Percentiles rank a stretch among this genome's conserved stretches.
These are phyloP conservation scores for Scaptodrosophila latifasciaeformis DNA, from an alignment of 2,888 invertebrate genomes.

Conservation along the genomic window DNA sequence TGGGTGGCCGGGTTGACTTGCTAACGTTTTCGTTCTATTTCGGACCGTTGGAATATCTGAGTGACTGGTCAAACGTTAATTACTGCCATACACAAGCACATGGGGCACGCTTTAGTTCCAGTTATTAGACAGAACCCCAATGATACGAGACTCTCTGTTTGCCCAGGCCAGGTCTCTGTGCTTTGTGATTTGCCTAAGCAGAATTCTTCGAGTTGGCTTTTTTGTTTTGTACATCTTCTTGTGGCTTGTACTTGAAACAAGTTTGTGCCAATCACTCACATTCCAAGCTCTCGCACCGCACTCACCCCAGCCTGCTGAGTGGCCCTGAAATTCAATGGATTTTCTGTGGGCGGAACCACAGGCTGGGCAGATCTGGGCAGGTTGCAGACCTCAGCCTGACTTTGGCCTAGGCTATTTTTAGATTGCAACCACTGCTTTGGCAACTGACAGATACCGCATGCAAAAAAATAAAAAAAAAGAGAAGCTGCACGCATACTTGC, in stretches of 20 bases:
- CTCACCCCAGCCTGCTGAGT: conserved; percentile 33
- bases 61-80: conserved; percentile 41
- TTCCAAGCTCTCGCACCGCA: conserved; percentile 60
- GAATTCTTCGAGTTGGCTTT: too few species aligned
- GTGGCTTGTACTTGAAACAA: conserved; percentile 9
- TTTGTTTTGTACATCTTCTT: too few species aligned
- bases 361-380: too few species aligned
- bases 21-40: conserved; percentile 22
- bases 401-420: conserved; percentile 53
- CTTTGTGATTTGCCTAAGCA: neutral
- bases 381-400: conserved; percentile 27
- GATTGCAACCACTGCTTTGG: conserved; percentile 46
- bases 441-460: conserved; percentile 5
- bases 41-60: conserved; percentile 20
- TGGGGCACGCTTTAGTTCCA: conserved; percentile 59
- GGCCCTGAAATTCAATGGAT: too few species aligned
- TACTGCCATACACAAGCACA: conserved; percentile 21
- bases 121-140: conserved; percentile 55
- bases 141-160: neutral
- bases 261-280: conserved; percentile 64
- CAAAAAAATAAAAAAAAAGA: conserved; percentile 4
- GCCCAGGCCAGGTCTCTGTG: conserved; percentile 8
- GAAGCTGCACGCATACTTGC: neutral
- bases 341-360: conserved; percentile 44
- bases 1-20: conserved; percentile 11